Evolutionary conservation across 1,140 invertebrate genomes (phyloP).

Genomic region (Drosophila bifasciata): DNA sequence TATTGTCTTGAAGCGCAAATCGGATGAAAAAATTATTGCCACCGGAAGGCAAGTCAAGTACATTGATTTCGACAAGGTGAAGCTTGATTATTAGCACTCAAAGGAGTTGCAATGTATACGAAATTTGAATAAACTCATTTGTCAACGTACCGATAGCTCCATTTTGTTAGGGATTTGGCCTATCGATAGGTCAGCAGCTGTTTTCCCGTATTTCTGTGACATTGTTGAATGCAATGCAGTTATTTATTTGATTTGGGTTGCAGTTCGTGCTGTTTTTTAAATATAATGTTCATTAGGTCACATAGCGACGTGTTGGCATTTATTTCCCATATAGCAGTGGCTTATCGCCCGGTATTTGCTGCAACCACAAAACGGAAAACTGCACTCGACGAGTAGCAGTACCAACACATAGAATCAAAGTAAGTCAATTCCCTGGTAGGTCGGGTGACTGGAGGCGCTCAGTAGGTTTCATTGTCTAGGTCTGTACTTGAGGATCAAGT

Average conservation of each 20-base stretch:
- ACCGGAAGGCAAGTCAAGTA: constrained; percentile 93
- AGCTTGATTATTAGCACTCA: not conserved
- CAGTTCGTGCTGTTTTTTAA: no score
- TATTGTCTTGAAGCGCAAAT: constrained; percentile 90
- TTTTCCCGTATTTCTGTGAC: not conserved
- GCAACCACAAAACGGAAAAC: not conserved
- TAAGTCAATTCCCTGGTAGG: no score
- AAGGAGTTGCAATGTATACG: not conserved
- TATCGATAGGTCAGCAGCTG: not conserved
- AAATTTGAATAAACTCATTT: no score
- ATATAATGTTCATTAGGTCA: no score
- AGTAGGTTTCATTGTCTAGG: no score
- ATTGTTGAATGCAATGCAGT: no score
- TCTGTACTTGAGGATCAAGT: no score
- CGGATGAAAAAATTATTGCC: constrained; percentile 89
- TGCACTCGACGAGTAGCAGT: constrained; percentile 3
- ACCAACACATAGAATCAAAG: not conserved
- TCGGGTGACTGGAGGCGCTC: no score
- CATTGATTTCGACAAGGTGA: constrained; percentile 83
- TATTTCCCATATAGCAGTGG: not conserved
- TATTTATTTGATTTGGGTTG: no score
- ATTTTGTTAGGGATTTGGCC: not conserved
- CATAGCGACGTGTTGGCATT: not conserved
- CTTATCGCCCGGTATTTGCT: not conserved
- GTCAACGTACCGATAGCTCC: not conserved